Percentiles rank a stretch among this genome's conserved stretches.
Conservation (phyloP, 2,113 vertebrate genomes). For the Ifrita kowaldi region DNA sequence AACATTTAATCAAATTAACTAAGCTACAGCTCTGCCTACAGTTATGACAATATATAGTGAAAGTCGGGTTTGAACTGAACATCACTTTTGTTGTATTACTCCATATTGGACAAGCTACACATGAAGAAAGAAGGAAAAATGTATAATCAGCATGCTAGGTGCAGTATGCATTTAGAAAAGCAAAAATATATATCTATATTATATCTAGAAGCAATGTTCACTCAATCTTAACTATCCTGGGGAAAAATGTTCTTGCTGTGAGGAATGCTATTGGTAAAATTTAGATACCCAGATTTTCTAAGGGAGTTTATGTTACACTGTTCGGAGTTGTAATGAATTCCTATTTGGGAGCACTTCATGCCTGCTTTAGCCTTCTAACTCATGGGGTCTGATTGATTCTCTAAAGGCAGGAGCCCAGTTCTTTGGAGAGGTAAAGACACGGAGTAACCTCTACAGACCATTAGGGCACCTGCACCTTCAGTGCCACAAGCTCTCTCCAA, state of each 20-base stretch:
- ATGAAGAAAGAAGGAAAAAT: conserved; percentile 30
- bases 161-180: conserved; percentile 30
- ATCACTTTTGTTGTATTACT: conserved; percentile 1
- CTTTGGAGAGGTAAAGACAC: not conserved
- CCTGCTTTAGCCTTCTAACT: not conserved
- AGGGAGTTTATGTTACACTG: not conserved
- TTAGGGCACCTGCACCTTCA: not conserved
- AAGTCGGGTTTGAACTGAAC: not conserved
- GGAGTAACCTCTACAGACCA: not conserved
- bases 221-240: not conserved
- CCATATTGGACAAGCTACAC: conserved; percentile 10
- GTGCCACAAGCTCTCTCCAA: not conserved
- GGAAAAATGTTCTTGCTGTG: not conserved
- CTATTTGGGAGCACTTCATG: not conserved
- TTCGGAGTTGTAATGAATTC: not conserved
- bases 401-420: not conserved
- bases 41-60: conserved; percentile 11
- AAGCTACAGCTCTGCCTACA: conserved; percentile 40
- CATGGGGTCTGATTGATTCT: not conserved
- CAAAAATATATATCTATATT: conserved; percentile 22
- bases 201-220: not conserved
- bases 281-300: not conserved
- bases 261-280: not conserved
- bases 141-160: conserved; percentile 35
- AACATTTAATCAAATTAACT: conserved; percentile 51